Evolutionary conservation across 2,113 vertebrate genomes (phyloP).

Genomic region (Muntiacus muntjak): DNA sequence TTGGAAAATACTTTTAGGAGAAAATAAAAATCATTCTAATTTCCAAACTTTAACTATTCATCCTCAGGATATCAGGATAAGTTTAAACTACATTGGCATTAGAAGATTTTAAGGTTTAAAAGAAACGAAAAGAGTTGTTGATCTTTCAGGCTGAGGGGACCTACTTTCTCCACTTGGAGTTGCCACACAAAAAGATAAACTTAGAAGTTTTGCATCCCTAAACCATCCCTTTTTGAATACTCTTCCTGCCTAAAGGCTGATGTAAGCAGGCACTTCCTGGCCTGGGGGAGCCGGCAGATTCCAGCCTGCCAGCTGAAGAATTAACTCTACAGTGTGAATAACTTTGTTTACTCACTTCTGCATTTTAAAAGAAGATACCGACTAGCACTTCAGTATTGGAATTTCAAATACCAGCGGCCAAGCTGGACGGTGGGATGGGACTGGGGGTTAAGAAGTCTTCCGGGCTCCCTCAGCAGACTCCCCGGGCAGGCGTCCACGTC

Average conservation of each 20-base stretch:
- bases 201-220: neutral
- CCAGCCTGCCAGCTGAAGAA: neutral
- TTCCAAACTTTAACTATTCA: neutral
- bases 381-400: neutral
- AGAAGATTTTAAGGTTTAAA: neutral
- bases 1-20: neutral
- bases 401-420: neutral
- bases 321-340: neutral
- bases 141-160: neutral
- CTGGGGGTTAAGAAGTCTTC: neutral
- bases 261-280: constrained; percentile 26
- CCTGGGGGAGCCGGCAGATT: neutral
- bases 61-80: neutral
- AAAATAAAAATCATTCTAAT: neutral
- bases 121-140: neutral
- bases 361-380: neutral
- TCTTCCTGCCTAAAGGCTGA: neutral
- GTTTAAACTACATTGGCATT: neutral
- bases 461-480: neutral
- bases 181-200: neutral
- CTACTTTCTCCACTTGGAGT: neutral
- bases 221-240: neutral
- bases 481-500: neutral
- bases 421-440: neutral
- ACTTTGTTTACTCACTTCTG: constrained; percentile 27